Percentiles rank a stretch among this genome's conserved stretches.
phyloP scores from a whole-genome alignment of 1,140 invertebrate genomes.

The Rhagoletis zephyria region DNA sequence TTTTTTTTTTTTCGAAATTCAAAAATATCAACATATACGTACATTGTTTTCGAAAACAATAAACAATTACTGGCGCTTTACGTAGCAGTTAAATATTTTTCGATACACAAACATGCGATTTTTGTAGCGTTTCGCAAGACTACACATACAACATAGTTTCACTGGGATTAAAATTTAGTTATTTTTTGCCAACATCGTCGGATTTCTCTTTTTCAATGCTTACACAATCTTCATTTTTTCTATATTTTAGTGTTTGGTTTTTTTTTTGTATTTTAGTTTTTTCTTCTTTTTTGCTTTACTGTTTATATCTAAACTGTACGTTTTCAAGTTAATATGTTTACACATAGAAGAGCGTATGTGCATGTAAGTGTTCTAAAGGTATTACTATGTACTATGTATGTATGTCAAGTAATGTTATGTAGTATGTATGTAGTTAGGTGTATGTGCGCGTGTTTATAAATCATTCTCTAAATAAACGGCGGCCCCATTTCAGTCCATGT shows the following conservation, averaged over 20 bases:
- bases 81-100: conserved; percentile 28
- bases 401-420: not conserved
- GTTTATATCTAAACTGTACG: conserved; percentile 22
- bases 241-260: not conserved
- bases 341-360: not conserved
- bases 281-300: not conserved
- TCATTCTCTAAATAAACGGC: conserved; percentile 43
- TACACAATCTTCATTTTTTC: not conserved
- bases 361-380: not conserved
- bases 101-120: conserved; percentile 25
- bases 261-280: not conserved
- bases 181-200: not conserved
- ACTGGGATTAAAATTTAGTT: conserved; percentile 46
- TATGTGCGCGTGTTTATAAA: conserved; percentile 50
- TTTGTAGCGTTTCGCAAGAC: conserved; percentile 33
- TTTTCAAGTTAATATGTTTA: conserved; percentile 46
- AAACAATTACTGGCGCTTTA: conserved; percentile 39
- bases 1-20: conserved; percentile 21
- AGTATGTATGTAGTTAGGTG: conserved; percentile 39
- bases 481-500: conserved; percentile 27
- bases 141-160: not conserved
- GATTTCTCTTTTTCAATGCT: not conserved
- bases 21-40: conserved; percentile 38
- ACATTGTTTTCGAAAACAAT: conserved; percentile 46
- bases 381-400: too few relatives aligned